These are phyloP conservation scores for Heliconius melpomene DNA, from an alignment of 1,140 invertebrate genomes.

Conservation along the genomic window DNA sequence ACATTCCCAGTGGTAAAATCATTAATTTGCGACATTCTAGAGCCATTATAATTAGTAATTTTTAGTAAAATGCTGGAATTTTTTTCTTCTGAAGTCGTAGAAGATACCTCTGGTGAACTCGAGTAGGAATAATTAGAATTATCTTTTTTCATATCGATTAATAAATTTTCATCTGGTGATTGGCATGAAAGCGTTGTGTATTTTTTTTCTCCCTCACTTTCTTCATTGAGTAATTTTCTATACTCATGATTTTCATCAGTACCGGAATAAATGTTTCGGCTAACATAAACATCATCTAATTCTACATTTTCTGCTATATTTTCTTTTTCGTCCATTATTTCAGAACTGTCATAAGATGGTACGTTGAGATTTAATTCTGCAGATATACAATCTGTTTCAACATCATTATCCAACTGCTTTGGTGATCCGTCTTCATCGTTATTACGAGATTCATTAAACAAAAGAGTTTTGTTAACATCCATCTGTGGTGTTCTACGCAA, in stretches of 20 bases:
- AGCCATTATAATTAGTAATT: constrained; percentile 68
- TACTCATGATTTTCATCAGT: constrained; percentile 3
- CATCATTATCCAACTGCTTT: not conserved
- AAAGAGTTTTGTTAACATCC: constrained; percentile 65
- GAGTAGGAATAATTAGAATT: constrained; percentile 41
- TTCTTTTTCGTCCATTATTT: constrained; percentile 35
- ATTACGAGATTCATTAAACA: constrained; percentile 57
- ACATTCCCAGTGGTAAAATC: constrained; percentile 32
- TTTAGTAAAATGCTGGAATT: constrained; percentile 66
- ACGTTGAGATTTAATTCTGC: constrained; percentile 10
- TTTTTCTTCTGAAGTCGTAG: constrained; percentile 73
- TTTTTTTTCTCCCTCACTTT: constrained; percentile 36
- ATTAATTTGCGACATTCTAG: constrained; percentile 53
- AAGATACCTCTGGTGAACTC: constrained; percentile 76
- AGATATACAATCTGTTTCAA: constrained; percentile 1
- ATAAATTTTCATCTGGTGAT: constrained; percentile 52
- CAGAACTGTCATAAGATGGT: not conserved
- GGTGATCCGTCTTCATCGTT: constrained; percentile 10
- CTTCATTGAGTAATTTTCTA: not conserved
- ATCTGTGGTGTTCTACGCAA: constrained; percentile 67
- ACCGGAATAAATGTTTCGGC: not conserved
- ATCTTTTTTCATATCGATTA: constrained; percentile 45
- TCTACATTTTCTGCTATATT: constrained; percentile 34
- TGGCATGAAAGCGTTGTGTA: constrained; percentile 50
- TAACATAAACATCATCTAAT: constrained; percentile 4